Percentiles rank a stretch among this genome's conserved stretches.
Conservation (phyloP, 2,888 invertebrate species). For the Glyphotaelius pellucidus region DNA sequence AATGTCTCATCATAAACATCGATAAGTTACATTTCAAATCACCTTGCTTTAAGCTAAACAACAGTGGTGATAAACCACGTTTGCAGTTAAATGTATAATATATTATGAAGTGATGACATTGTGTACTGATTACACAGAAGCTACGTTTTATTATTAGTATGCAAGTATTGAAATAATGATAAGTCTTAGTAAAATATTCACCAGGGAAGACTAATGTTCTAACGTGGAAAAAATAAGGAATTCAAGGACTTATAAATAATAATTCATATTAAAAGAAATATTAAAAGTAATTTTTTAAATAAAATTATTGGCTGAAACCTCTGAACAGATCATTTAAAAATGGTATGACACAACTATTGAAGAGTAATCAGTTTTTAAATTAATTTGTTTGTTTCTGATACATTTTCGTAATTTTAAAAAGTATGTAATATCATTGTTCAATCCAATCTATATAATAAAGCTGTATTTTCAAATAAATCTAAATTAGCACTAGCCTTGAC, state of each 20-base stretch:
- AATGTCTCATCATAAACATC: background rate
- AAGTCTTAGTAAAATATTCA: background rate
- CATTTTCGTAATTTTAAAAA: too few relatives aligned
- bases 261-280: background rate
- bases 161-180: background rate
- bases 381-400: background rate
- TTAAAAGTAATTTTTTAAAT: background rate
- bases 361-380: too few relatives aligned
- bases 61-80: background rate
- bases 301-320: too few relatives aligned
- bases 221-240: background rate
- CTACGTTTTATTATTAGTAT: background rate
- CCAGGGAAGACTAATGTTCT: background rate
- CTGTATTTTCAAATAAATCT: too few relatives aligned
- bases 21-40: background rate
- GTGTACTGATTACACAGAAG: background rate
- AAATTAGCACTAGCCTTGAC: too few relatives aligned
- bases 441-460: too few relatives aligned
- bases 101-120: background rate
- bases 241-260: background rate
- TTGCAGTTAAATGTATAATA: background rate
- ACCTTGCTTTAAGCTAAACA: background rate
- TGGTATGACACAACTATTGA: background rate
- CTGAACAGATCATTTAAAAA: too few relatives aligned
- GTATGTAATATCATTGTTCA: too few relatives aligned